Percentiles rank a stretch among this genome's conserved stretches.
These are phyloP conservation scores for Rhizoglyphus robini DNA, from an alignment of 1,140 invertebrate species.

Conservation along the genomic window DNA sequence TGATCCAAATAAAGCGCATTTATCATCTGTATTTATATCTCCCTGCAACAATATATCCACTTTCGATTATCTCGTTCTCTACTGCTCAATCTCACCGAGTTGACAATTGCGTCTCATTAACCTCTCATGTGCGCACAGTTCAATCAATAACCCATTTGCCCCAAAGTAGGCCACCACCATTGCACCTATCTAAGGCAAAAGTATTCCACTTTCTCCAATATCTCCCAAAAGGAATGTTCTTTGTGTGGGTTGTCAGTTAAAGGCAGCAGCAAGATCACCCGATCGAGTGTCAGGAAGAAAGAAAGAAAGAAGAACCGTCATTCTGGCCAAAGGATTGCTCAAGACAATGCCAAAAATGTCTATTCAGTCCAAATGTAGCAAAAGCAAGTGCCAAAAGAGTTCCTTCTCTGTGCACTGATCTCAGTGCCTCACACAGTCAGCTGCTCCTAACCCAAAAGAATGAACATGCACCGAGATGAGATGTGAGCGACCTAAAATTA, in stretches of 20 bases:
- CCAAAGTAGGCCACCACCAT: no score
- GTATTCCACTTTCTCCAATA: no score
- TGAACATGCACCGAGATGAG: no score
- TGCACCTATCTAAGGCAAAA: no score
- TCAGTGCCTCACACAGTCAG: neutral
- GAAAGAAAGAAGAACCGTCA: neutral
- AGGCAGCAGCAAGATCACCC: no score
- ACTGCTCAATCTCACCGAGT: neutral
- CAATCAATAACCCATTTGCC: no score
- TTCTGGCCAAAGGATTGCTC: neutral
- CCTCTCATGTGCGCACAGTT: neutral
- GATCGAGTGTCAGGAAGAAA: conserved; percentile 1
- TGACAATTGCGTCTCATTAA: neutral
- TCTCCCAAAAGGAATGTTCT: no score
- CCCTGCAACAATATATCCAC: neutral
- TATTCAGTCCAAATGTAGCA: neutral
- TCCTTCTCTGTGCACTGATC: no score
- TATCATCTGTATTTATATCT: neutral
- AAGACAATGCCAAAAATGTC: conserved; percentile 8
- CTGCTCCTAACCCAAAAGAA: no score
- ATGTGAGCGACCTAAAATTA: no score
- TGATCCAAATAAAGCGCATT: neutral
- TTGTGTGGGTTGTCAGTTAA: no score
- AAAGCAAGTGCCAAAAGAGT: neutral
- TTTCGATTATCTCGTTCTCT: neutral